Conservation (phyloP, 1,140 invertebrate species). For the Brachionus sp. region DNA sequence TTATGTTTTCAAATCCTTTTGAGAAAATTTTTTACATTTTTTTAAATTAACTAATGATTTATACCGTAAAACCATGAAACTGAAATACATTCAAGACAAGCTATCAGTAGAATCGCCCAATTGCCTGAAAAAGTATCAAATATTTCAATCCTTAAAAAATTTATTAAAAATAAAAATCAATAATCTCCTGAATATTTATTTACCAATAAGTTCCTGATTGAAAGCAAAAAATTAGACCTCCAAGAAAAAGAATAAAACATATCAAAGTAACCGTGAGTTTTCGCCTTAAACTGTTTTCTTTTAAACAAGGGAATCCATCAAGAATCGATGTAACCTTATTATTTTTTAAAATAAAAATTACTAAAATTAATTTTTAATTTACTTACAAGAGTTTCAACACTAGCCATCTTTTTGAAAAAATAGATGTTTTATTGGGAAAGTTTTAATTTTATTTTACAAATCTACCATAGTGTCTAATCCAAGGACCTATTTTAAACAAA, state of each 20-base stretch:
- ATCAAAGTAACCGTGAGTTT: constrained; percentile 64
- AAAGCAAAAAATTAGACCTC: constrained; percentile 69
- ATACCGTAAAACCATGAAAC: constrained; percentile 72
- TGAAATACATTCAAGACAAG: constrained; percentile 69
- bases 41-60: not conserved
- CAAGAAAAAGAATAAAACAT: constrained; percentile 64
- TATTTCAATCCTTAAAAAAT: constrained; percentile 59
- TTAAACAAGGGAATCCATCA: constrained; percentile 65
- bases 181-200: not conserved
- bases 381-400: constrained; percentile 2
- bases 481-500: not conserved
- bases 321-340: constrained; percentile 70
- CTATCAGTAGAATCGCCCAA: constrained; percentile 69
- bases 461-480: constrained; percentile 49
- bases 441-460: not conserved
- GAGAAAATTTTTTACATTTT: not conserved
- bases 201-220: constrained; percentile 40
- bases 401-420: not conserved
- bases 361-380: not conserved
- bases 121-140: constrained; percentile 71
- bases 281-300: constrained; percentile 57
- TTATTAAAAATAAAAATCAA: not conserved
- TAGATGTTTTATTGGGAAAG: not conserved
- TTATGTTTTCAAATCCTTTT: constrained; percentile 14
- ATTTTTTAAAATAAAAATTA: not conserved